Evolutionary conservation across 92 coral and sea anemone genomes (phyloP), one percentile per base, ranked within the genome.

Genomic region (Parazoanthus swiftii): DNA sequence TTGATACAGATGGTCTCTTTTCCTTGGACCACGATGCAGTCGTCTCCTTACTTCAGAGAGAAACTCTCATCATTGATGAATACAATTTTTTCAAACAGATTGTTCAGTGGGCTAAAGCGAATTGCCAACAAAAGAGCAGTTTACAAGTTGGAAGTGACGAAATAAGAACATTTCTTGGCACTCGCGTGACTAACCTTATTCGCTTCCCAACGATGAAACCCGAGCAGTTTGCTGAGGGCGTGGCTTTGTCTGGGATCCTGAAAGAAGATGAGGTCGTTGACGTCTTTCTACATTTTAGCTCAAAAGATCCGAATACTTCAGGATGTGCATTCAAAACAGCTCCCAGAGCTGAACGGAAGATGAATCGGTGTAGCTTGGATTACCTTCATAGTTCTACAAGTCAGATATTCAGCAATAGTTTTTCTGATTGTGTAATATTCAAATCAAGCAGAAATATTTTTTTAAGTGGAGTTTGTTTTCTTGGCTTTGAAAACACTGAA

Each of bases 141-240:
- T 82, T 78, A 36, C 68, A 76, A 15, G 87, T 74, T 15, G 88
- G 86, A 7, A 87, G 73, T 33, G 78, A 77, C 16, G 81, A 29
- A 0, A 29, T 88, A 73, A 90, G 94, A 48, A 63, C 58, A 16
- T 85, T 82, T 50, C 77, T 92, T 15, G 89, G 89, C 10, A 82
- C 82, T 37, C 10, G 73, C 15, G 89, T 83, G 1, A 65, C 88
- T 9, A 50, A 79, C 48, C 85, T 79, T 23, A 59, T 92, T 10
- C 91, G 94, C 0, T 92, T 92, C 83, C 94, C 88, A 66, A 36
- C 89, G 77, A 92, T 92, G 89, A 81, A 88, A 8, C 90, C 85
- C 4, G 77, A 81, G 51, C 68, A 89, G 73, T 92, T 92, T 86
- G 76, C 39, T 11, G 80, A 87, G 26, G 73, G 58, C 43, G 91